Conservation (phyloP, 2,113 vertebrate genomes). For the Passerina amoena region DNA sequence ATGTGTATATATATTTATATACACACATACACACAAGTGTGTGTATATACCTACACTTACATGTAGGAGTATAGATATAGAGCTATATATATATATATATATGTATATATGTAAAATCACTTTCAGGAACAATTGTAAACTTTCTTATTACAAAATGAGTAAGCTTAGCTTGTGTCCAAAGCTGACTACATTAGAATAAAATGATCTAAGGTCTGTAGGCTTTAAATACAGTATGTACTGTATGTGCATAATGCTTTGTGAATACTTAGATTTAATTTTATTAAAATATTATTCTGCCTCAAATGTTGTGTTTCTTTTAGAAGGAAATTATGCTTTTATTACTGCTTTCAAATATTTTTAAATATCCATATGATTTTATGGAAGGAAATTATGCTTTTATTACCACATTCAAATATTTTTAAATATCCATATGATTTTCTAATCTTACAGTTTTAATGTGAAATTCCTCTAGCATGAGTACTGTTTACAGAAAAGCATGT, state of each 20-base stretch:
- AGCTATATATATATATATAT: slow-evolving; percentile 12
- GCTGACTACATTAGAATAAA: slow-evolving; percentile 58
- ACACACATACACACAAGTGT: not conserved
- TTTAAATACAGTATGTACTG: slow-evolving; percentile 66
- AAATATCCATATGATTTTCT: slow-evolving; percentile 6
- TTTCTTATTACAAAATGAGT: slow-evolving; percentile 58
- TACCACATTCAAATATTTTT: slow-evolving; percentile 5
- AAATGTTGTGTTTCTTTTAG: slow-evolving; percentile 61
- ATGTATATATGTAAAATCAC: slow-evolving; percentile 69
- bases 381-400: not conserved
- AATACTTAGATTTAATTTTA: slow-evolving; percentile 70
- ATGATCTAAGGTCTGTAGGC: slow-evolving; percentile 51
- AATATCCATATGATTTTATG: too few species aligned
- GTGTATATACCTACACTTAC: slow-evolving; percentile 48
- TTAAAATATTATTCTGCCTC: slow-evolving; percentile 70
- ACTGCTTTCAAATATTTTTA: not conserved
- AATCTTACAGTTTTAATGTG: not conserved
- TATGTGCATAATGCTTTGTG: slow-evolving; percentile 65
- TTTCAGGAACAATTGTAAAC: slow-evolving; percentile 54
- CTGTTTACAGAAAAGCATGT: not conserved
- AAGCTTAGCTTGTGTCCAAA: slow-evolving; percentile 66
- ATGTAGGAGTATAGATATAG: slow-evolving; percentile 49
- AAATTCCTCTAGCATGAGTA: not conserved
- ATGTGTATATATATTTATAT: slow-evolving; percentile 31
- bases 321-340: slow-evolving; percentile 1